Conservation (phyloP, 2,113 vertebrate genomes). For the Alces alces region DNA sequence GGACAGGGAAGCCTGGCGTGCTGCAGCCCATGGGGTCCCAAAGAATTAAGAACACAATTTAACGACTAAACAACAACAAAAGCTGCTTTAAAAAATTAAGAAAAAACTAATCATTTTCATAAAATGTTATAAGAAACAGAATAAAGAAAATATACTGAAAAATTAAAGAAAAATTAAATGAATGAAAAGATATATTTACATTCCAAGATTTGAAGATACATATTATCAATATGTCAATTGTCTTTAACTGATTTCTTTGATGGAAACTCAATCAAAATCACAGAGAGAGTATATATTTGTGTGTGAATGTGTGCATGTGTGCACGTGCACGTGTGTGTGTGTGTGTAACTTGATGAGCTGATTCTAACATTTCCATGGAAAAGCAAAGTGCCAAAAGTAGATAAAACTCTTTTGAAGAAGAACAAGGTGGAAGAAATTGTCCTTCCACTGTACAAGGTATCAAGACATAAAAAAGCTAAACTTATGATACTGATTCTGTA, state of each 20-base stretch:
- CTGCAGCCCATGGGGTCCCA: neutral
- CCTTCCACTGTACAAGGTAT: neutral
- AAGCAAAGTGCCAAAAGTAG: neutral
- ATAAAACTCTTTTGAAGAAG: neutral
- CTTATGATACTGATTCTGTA: neutral
- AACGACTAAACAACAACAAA: neutral
- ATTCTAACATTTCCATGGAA: constrained; percentile 19
- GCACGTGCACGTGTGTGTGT: rapidly evolving
- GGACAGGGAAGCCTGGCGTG: neutral
- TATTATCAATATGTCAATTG: neutral
- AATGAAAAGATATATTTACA: constrained; percentile 17
- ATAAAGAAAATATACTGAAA: neutral
- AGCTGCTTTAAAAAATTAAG: neutral
- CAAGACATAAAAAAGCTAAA: neutral
- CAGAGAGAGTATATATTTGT: neutral
- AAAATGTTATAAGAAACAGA: constrained; percentile 12
- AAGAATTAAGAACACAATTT: neutral
- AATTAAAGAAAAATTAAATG: constrained; percentile 17
- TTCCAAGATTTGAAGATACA: neutral
- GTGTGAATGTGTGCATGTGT: neutral
- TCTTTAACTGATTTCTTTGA: neutral
- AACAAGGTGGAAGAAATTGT: neutral
- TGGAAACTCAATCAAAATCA: neutral
- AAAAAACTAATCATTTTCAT: neutral
- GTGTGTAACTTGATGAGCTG: neutral